Base-by-base conservation (phyloP, 2,113 vertebrate genomes). In the Dipodomys ordii region DNA sequence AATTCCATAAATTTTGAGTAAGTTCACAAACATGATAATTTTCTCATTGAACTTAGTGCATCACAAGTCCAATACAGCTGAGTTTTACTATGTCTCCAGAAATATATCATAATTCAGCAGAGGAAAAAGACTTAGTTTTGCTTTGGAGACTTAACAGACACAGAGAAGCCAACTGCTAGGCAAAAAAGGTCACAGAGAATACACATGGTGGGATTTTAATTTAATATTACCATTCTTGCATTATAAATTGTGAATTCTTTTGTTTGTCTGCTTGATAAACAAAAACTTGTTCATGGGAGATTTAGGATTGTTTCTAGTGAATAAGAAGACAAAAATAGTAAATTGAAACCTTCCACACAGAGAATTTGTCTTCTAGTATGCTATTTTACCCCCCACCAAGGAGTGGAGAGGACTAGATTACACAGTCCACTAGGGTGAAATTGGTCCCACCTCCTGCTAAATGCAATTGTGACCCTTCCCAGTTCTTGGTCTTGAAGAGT, bases 201-300 rank as follows among this genome's bases (percentile, higher is more conserved):
- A 87, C 44, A 86, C 69, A 91, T 2, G 22, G 44, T 72, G 77
- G n/a, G 9, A 76, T 92, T 94, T 79, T 93, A 68, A 88, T 88
- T 94, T 85, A 81, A 44, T 57, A 65, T 88, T 83, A 49, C 82
- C 15, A 78, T 89, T 79, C n/a, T 83, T 80, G 68, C 30, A 83
- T 91, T 83, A 83, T 88, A 88, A 87, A 88, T 88, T 88, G 44
- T 92, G 80, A 22, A 23, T 83, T 96, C n/a, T 88, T 96, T 88
- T 86, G 65, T 93, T 90, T 96, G 23, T 74, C 64, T 91, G 0
- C 28, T 89, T 84, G 44, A 72, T 80, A 94, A 94, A 83, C 72
- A 94, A 93, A 95, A 95, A 44, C 25, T 68, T 67, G 72, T 35
- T 77, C 68, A 79, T 92, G 12, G 44, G 62, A 69, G 27, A 89